Conservation (phyloP, 53 echinoderm and acorn worm species). For the Paracentrotus lividus region DNA sequence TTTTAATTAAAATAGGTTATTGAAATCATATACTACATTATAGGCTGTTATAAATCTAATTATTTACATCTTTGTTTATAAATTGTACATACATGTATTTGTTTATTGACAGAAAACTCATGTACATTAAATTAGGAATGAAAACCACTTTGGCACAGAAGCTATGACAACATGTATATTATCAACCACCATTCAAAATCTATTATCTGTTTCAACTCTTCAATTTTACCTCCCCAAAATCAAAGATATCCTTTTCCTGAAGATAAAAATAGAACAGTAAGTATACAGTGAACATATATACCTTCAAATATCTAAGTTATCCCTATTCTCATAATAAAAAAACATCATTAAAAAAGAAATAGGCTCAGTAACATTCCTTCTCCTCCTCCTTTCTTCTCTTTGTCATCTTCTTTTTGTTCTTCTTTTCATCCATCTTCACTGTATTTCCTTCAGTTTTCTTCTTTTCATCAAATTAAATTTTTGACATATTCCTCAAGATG, state of each 20-base stretch:
- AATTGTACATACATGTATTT: background rate
- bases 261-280: background rate
- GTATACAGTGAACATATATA: background rate
- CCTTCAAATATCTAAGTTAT: background rate
- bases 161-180: background rate
- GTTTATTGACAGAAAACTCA: too few relatives aligned
- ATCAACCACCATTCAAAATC: constrained; percentile 16
- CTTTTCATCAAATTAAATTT: too few relatives aligned
- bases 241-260: constrained; percentile 58
- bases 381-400: background rate
- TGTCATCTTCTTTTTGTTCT: background rate
- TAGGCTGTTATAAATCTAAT: background rate
- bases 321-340: background rate
- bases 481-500: too few relatives aligned
- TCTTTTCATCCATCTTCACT: too few relatives aligned
- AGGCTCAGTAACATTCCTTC: background rate
- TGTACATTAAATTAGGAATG: too few relatives aligned
- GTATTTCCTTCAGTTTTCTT: too few relatives aligned
- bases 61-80: background rate
- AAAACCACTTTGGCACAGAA: background rate
- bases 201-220: background rate
- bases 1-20: background rate
- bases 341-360: too few relatives aligned
- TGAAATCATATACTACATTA: background rate
- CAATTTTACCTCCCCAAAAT: constrained; percentile 57